These are phyloP conservation scores for Netelia fuscicornis DNA, from an alignment of 2,888 invertebrate genomes.

Conservation along the genomic window DNA sequence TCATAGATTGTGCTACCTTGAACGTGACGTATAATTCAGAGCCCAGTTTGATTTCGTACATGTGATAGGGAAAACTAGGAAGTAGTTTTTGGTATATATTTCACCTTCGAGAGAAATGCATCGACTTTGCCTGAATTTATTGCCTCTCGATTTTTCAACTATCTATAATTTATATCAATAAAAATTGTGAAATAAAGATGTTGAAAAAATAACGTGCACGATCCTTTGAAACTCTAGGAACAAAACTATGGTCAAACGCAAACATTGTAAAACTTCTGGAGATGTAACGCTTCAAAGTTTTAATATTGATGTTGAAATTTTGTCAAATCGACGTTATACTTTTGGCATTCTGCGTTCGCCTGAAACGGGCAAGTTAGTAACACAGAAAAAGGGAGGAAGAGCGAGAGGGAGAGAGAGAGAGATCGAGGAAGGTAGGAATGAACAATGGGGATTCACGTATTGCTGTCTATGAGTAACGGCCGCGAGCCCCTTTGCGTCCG, in stretches of 20 bases:
- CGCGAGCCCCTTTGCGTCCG: conserved; percentile 23
- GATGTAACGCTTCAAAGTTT: background rate
- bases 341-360: background rate
- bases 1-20: conserved; percentile 29
- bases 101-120: background rate
- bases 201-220: too few species aligned
- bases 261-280: background rate
- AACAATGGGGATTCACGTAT: conserved; percentile 52
- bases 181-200: too few species aligned
- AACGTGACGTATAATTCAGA: conserved; percentile 30
- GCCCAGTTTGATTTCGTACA: conserved; percentile 27
- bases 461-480: conserved; percentile 52
- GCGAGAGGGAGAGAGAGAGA: conserved; percentile 6
- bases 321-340: background rate
- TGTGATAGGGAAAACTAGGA: conserved; percentile 7
- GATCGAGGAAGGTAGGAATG: background rate
- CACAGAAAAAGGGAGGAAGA: conserved; percentile 1
- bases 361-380: background rate
- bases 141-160: too few species aligned
- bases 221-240: too few species aligned
- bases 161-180: too few species aligned
- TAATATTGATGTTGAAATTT: background rate
- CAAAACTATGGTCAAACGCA: background rate
- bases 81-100: conserved; percentile 18
- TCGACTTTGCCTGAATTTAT: too few species aligned